Evolutionary conservation across 2,113 vertebrate genomes (phyloP).

Genomic region (Gavia stellata): DNA sequence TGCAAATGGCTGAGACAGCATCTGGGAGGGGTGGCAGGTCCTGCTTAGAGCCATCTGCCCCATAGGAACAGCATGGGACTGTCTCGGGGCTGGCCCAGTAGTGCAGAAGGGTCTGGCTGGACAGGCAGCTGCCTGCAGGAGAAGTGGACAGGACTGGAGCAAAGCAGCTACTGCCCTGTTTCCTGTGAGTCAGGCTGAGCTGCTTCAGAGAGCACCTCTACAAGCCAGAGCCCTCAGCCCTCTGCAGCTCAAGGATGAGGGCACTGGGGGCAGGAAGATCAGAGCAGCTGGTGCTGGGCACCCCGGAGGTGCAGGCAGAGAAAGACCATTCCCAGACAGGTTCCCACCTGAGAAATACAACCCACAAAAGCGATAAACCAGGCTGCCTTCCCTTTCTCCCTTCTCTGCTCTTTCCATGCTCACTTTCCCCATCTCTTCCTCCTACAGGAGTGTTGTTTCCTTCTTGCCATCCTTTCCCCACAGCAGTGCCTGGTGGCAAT

Average conservation of each 20-base stretch:
- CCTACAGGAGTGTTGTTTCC: not conserved
- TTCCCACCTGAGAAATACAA: not conserved
- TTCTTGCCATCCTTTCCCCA: not conserved
- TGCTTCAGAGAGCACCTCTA: not conserved
- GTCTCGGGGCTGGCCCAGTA: not conserved
- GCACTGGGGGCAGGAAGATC: not conserved
- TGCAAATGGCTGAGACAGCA: not conserved
- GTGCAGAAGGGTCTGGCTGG: not conserved
- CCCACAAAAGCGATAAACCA: accelerated
- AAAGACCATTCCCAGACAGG: not conserved
- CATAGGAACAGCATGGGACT: not conserved
- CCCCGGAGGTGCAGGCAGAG: not conserved
- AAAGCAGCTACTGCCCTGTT: not conserved
- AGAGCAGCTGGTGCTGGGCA: not conserved
- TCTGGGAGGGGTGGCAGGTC: not conserved
- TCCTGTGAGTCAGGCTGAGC: not conserved
- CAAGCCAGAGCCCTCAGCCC: not conserved
- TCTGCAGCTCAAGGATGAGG: not conserved
- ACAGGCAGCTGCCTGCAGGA: not conserved
- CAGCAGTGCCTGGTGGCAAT: not conserved
- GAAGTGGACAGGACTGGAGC: not conserved
- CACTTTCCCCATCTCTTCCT: not conserved
- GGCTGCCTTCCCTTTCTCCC: not conserved
- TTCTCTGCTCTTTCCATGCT: not conserved
- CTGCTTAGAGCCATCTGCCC: not conserved